Base-by-base conservation (phyloP, 35 echinoderm and acorn worm genomes). In the Holothuria glaberrima region DNA sequence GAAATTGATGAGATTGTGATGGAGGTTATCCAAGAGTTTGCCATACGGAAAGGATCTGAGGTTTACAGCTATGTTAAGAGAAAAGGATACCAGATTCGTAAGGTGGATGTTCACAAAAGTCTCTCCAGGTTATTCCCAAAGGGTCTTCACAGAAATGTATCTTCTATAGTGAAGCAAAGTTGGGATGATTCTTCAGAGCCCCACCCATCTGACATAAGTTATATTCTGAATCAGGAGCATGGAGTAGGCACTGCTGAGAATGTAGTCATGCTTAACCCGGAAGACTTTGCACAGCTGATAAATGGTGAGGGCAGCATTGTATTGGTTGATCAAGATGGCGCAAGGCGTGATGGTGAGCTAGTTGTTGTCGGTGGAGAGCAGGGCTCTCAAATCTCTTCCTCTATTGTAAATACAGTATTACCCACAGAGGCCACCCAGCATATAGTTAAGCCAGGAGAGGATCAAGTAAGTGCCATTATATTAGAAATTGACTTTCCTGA, bases 381-480 rank as follows among this genome's bases (percentile, higher is more conserved):
- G 38, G 18, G 5, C 69, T 9, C 69, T 29, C 74, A 78, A 4
- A 33, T 24, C 1, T 2, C 74, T 78, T 9, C 35, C 50, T 9
- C 50, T 6, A 48, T 26, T 6, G 5, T 21, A 19, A 20, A 73
- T 29, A 29, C 6, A 6, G 18, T 78, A 38, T 18, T 26, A 24
- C 18, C 41, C 44, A 25, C 22, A 21, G 7, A 24, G 74, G 74
- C 0, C 19, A 48, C 74, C n/a, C 44, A 78, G 20, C 29, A 18
- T 9, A 16, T 41, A 6, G 33, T 24, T 44, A 78, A n/a, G 29
- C 12, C 74, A 30, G 36, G 58, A 38, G 54, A 84, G 57, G 58
- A 52, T 59, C 16, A 84, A 38, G 61, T 84, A 84, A 84, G 80
- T 61, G 80, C 80, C 54, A 84, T 84, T 35, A 62, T 84, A 18